A percentile compares a stretch with the other conserved stretches of the same genome.
phyloP scores from a whole-genome alignment of 2,888 invertebrate species.

The Erebia ligea region DNA sequence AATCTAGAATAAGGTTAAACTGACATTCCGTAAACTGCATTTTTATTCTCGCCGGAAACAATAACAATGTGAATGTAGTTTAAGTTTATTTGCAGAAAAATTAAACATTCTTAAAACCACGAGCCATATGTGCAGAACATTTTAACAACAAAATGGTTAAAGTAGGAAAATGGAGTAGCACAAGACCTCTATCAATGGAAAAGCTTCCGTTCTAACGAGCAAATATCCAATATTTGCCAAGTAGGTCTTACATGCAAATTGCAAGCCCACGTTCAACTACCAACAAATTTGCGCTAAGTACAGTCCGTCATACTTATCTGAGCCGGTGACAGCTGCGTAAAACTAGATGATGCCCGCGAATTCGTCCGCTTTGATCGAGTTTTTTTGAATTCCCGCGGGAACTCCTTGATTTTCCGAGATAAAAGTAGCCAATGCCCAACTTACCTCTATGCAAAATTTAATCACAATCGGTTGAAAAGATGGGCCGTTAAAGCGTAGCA shows the following conservation, averaged over 20 bases:
- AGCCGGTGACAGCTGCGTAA: too few relatives aligned
- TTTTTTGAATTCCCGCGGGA: too few relatives aligned
- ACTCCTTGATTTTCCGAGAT: too few relatives aligned
- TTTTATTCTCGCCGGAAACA: slow-evolving; percentile 1
- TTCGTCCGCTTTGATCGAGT: too few relatives aligned
- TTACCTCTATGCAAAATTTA: too few relatives aligned
- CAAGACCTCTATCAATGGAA: background rate
- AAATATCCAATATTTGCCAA: slow-evolving; percentile 3
- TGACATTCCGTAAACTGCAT: background rate
- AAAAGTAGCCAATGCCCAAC: too few relatives aligned
- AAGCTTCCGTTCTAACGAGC: background rate
- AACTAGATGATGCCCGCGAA: too few relatives aligned
- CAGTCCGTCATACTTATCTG: too few relatives aligned
- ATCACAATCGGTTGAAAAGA: too few relatives aligned
- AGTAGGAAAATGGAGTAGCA: slow-evolving; percentile 1
- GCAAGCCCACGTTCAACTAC: background rate
- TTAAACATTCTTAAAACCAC: background rate
- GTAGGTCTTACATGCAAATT: background rate
- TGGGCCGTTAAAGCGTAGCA: too few relatives aligned
- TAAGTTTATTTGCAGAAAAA: background rate
- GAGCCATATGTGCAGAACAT: background rate
- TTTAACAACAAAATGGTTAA: background rate
- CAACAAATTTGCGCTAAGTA: background rate
- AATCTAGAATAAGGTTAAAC: slow-evolving; percentile 1
- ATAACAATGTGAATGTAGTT: slow-evolving; percentile 15